Evolutionary conservation across 2,888 invertebrate genomes (phyloP).

Genomic region (Trissolcus brochymenae): DNA sequence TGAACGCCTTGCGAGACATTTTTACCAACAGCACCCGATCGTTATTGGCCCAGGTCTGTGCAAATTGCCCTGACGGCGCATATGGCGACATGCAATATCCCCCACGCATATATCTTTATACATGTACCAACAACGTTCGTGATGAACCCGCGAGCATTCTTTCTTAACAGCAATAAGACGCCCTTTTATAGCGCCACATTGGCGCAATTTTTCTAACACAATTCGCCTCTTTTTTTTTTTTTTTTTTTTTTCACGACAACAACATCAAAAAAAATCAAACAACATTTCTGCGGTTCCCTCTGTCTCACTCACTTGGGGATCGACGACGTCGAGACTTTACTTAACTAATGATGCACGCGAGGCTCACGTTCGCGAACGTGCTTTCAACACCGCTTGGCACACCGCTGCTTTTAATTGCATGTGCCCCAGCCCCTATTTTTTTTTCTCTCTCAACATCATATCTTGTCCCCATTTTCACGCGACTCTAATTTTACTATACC

Average conservation of each 20-base stretch:
- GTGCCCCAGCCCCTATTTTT: slow-evolving; percentile 17
- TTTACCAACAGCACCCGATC: slow-evolving; percentile 49
- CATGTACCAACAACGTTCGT: slow-evolving; percentile 47
- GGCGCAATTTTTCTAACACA: slow-evolving; percentile 46
- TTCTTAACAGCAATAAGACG: slow-evolving; percentile 54
- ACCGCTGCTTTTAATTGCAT: slow-evolving; percentile 51
- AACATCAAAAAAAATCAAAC: slow-evolving; percentile 31
- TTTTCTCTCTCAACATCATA: slow-evolving; percentile 1
- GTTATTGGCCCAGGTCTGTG: slow-evolving; percentile 49
- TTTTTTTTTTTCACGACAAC: background rate
- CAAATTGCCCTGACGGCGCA: slow-evolving; percentile 53
- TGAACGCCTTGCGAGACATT: slow-evolving; percentile 44
- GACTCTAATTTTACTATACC: slow-evolving; percentile 36
- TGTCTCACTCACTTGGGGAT: background rate
- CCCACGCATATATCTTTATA: slow-evolving; percentile 39
- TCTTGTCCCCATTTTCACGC: slow-evolving; percentile 8
- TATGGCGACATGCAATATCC: slow-evolving; percentile 50
- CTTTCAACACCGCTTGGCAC: slow-evolving; percentile 53
- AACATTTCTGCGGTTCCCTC: background rate
- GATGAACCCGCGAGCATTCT: slow-evolving; percentile 52
- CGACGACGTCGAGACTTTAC: slow-evolving; percentile 63
- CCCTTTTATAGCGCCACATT: slow-evolving; percentile 30
- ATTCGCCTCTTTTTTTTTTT: slow-evolving; percentile 25
- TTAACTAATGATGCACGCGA: slow-evolving; percentile 72
- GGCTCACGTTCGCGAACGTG: slow-evolving; percentile 63